Base-by-base conservation (phyloP, 2,113 vertebrate genomes). In the Calcarius ornatus region DNA sequence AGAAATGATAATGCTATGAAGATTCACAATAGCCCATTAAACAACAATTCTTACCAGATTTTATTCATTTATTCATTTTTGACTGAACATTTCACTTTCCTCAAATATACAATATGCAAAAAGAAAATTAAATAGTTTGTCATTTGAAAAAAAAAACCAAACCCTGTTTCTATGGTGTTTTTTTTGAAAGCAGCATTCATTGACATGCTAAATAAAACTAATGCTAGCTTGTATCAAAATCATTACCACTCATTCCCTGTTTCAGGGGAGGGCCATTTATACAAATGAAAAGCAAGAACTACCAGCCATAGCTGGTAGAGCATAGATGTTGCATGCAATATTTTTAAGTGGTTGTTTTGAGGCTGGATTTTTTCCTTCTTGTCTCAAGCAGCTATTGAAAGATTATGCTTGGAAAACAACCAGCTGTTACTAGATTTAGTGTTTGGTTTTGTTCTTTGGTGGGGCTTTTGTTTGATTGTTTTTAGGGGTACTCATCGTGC, bases 391-490 rank as follows among this genome's bases (percentile, higher is more conserved):
- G 37, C 69, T 92, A 71, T 81, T 81, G 88, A 95, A 85, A 95
- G 24, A 63, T 88, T 88, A 45, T 76, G 54, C 20, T 50, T 87
- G 53, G 80, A 95, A 97, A 96, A 90, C 70, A 92, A 94, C 51
- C 61, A 95, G 73, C 42, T 81, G 89, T 85, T 96, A 89, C 70
- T 95, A 81, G 70, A 64, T 81, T 79, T 48, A 85, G 33, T 54
- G 51, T 77, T 82, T 86, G 59, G 9, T 90, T 94, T 88, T 38
- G 45, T 88, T 94, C 59, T 91, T 35, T 4, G 40, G 37, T 61
- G 73, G 19, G 12, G 47, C 7, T 53, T 27, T 27, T 25, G 15
- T 45, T 71, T 15, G 21, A 35, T 48, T 77, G 63, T 11, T 59
- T 51, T 88, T 40, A 37, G 50, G 25, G 15, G 10, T 40, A 92